Conservation (phyloP, 2,797 vertebrate species). For the Petrocephalus sullivani region DNA sequence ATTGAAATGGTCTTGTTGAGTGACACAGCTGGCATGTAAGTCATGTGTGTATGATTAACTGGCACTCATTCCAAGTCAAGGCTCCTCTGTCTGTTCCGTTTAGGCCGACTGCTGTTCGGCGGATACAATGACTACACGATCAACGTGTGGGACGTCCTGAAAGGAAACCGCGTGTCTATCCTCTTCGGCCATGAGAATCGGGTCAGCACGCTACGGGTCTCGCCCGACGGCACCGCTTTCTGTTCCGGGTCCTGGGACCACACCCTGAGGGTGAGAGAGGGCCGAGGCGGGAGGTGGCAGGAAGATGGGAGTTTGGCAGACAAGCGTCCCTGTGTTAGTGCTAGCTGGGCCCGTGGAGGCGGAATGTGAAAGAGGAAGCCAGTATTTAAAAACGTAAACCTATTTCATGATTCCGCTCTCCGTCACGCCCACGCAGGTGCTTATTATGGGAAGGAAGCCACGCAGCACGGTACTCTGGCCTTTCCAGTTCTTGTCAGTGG, state of each 20-base stretch:
- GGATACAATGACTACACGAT: constrained; percentile 99
- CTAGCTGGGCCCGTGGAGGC: not conserved
- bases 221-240: constrained; percentile 91
- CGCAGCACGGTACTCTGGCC: not conserved
- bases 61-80: not conserved
- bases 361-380: not conserved
- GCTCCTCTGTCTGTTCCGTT: not conserved
- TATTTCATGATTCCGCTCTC: not conserved
- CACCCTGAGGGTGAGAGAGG: constrained; percentile 76
- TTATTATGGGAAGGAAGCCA: not conserved
- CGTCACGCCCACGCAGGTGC: not conserved
- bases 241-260: constrained; percentile 98
- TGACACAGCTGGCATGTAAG: not conserved
- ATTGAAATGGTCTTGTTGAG: not conserved
- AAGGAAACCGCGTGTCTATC: constrained; percentile 89
- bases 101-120: constrained; percentile 87
- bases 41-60: not conserved
- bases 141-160: constrained; percentile 97
- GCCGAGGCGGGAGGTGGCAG: no score
- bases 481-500: not conserved
- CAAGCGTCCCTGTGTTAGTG: not conserved
- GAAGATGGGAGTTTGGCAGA: not conserved
- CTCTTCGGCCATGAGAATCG: constrained; percentile 96
- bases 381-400: not conserved
- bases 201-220: constrained; percentile 89